Conservation (phyloP, 1,140 invertebrate genomes). For the Diorhabda sublineata region DNA sequence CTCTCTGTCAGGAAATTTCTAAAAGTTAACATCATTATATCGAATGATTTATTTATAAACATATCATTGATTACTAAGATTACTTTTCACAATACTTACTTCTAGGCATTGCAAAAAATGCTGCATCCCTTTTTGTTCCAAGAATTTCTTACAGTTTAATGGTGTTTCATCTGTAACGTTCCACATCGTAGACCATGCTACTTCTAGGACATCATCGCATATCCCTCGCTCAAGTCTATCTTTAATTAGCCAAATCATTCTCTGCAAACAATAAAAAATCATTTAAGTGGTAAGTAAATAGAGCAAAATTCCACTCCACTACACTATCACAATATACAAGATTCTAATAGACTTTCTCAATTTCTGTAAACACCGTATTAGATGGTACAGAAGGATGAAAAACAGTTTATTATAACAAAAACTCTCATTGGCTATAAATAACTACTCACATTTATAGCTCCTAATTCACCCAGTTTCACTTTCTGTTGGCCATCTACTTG, state of each 20-base stretch:
- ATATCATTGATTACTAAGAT: neutral
- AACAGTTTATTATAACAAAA: no score
- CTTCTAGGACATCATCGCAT: slow-evolving; percentile 94
- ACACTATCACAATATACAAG: no score
- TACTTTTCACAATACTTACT: slow-evolving; percentile 48
- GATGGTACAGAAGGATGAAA: no score
- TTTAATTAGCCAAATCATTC: slow-evolving; percentile 80
- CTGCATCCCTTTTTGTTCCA: slow-evolving; percentile 80
- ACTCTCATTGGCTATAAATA: neutral
- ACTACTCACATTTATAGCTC: slow-evolving; percentile 72
- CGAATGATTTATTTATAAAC: neutral
- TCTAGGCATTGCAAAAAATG: slow-evolving; percentile 81
- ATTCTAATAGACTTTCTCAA: no score
- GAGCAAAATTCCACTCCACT: no score
- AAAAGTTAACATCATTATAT: slow-evolving; percentile 27
- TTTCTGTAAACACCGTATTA: no score
- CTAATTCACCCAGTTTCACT: slow-evolving; percentile 80
- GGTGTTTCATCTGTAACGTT: slow-evolving; percentile 97
- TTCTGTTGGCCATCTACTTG: slow-evolving; percentile 93
- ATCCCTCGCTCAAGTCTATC: slow-evolving; percentile 65
- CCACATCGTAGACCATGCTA: slow-evolving; percentile 97
- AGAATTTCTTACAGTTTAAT: slow-evolving; percentile 84
- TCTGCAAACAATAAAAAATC: slow-evolving; percentile 53
- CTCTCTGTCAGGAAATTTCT: slow-evolving; percentile 82
- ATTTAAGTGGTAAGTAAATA: no score